These are phyloP conservation scores for Hyposmocoma kahamanoa DNA, from an alignment of 1,140 invertebrate species.

Conservation along the genomic window DNA sequence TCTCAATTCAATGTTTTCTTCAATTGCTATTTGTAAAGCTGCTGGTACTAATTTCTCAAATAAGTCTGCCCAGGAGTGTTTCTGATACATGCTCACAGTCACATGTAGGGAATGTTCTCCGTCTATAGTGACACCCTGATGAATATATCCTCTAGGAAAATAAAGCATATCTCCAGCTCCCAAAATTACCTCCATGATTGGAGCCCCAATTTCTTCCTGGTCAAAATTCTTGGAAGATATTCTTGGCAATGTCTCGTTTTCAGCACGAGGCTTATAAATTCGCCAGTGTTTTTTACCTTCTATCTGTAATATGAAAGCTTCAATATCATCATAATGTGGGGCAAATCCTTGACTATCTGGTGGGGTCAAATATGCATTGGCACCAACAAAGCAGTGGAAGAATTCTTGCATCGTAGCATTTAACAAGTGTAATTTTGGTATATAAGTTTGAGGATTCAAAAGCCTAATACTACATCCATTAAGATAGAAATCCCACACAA, in stretches of 20 bases:
- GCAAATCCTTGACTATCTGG: constrained; percentile 97
- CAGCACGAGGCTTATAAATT: constrained; percentile 85
- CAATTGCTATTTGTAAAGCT: constrained; percentile 83
- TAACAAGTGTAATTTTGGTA: constrained; percentile 76
- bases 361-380: constrained; percentile 97
- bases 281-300: constrained; percentile 97
- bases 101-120: constrained; percentile 92
- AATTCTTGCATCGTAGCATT: constrained; percentile 92
- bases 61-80: constrained; percentile 92
- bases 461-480: constrained; percentile 94
- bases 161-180: constrained; percentile 94
- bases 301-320: constrained; percentile 97
- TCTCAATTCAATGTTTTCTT: constrained; percentile 82
- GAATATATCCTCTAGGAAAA: constrained; percentile 93
- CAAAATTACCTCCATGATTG: constrained; percentile 87
- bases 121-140: constrained; percentile 88
- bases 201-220: constrained; percentile 84
- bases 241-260: constrained; percentile 82
- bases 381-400: constrained; percentile 94
- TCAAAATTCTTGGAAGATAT: constrained; percentile 89
- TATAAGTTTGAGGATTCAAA: constrained; percentile 93
- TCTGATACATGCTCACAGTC: constrained; percentile 93
- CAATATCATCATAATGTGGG: constrained; percentile 98
- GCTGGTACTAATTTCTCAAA: constrained; percentile 87
- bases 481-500: constrained; percentile 93